phyloP scores from a whole-genome alignment of 2,797 vertebrate genomes.

The Pipistrellus nathusii region DNA sequence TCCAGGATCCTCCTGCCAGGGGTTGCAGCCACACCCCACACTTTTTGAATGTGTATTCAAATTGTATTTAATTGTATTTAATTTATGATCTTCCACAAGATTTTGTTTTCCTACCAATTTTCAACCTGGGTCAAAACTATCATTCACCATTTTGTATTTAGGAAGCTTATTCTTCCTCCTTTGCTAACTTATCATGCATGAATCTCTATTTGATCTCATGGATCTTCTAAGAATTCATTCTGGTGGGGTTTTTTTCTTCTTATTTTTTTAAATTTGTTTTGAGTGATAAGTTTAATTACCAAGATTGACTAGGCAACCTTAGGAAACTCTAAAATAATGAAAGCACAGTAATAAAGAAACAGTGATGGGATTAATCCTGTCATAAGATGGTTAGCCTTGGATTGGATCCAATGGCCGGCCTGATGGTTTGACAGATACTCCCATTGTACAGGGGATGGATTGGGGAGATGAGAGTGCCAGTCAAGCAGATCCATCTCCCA shows the following conservation, averaged over 20 bases:
- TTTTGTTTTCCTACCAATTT: slow-evolving; percentile 14
- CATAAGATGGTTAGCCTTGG: background rate
- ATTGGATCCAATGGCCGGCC: background rate
- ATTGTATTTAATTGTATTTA: background rate
- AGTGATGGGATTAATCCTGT: background rate
- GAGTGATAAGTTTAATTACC: slow-evolving; percentile 23
- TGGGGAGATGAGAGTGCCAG: background rate
- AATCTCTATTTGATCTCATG: background rate
- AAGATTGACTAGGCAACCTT: background rate
- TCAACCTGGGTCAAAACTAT: slow-evolving; percentile 18
- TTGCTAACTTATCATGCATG: slow-evolving; percentile 16
- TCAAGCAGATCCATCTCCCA: background rate
- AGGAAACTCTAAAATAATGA: slow-evolving; percentile 46
- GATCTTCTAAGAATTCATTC: slow-evolving; percentile 15
- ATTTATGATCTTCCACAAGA: background rate
- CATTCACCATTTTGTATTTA: slow-evolving; percentile 1
- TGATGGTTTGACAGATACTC: background rate
- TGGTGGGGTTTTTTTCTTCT: background rate
- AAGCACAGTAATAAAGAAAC: background rate
- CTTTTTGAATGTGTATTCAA: background rate
- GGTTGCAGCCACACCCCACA: background rate
- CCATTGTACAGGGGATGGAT: background rate
- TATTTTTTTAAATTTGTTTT: slow-evolving; percentile 46
- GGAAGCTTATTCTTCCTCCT: slow-evolving; percentile 4
- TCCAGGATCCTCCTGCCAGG: background rate